Evolutionary conservation across 1,140 invertebrate genomes (phyloP), one percentile per base, ranked within the genome.

Genomic region (Teleogryllus occipitalis): DNA sequence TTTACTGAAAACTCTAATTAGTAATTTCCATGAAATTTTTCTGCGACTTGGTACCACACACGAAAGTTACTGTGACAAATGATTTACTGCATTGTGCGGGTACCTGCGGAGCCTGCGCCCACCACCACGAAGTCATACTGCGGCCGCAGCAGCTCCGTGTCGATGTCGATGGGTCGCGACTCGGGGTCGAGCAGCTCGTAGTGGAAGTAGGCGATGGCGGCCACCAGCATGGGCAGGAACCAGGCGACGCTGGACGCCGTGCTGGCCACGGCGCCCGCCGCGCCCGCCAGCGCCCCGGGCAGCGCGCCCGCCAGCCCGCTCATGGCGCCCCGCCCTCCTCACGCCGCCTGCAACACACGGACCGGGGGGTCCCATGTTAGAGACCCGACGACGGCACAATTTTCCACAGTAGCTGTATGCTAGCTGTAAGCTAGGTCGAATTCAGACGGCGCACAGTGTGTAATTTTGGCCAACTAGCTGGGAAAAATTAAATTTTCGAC

Each of bases 41-140:
- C 27, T 5, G 27, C 27, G 27, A 39, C 27, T 39, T 39, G 27
- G 5, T 1, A 39, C 1, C 1, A 39, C 1, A 39, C 27, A 39
- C 27, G 5, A 39, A 39, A 39, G 27, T 39, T 39, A 39, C 27
- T 39, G 27, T 39, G 27, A 39, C 27, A 1, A 5, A 39, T 39
- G 5, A 2, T 39, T 39, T 39, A 39, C 27, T 39, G 27, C 1
- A 39, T 39, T 39, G 27, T 39, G 1, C 27, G 27, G 1, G 27
- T 39, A 92, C 96, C 97, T 82, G 97, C 96, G 0, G 97, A 98
- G 12, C 97, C 97, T 1, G 92, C 95, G 0, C 98, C 98, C n/a
- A 99, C 92, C 80, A 96, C 88, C 79, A 97, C 94, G 82, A 96
- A 96, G 85, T 96, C 94, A 82, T 96, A 96, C 27, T 92, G 89